Evolutionary conservation across 2,113 vertebrate genomes (phyloP), one percentile per base, ranked within the genome.

Genomic region (Myrmecophaga tridactyla): DNA sequence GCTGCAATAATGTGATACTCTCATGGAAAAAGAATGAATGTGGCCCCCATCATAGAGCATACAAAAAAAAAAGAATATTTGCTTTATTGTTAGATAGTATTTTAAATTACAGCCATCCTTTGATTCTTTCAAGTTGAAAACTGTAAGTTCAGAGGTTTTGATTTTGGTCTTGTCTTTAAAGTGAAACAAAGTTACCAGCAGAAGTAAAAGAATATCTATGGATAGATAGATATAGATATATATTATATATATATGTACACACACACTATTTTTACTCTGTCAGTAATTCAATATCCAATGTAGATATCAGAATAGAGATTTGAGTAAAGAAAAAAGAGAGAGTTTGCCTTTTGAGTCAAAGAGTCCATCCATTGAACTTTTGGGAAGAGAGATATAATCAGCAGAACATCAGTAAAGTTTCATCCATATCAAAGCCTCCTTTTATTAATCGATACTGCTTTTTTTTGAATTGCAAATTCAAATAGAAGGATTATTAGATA

Each of bases 331-430:
- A 25, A 34, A 76, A 69, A 93, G 36, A 67, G 34, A 46, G 27
- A 5, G 2, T 48, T 90, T 94, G 34, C 8, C 53, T 81, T 94
- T 31, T 86, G 53, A 83, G 72, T 94, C 29, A 14, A 27, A 58
- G 27, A 80, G 25, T 23, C 65, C 34, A 82, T 67, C 43, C 10
- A 43, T 23, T 84, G 39, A 63, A 36, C 13, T 25, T 81, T 94
- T 70, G 27, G 51, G 39, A 87, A 87, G 46, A 94, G 8, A 89
- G 34, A 76, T 3, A 43, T 6, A 69, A 85, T 84, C 39, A 83
- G 27, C 17, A 76, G 21, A 60, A 14, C n/a, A 93, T 10, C 58
- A 83, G 95, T 81, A 90, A 82, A 92, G 94, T 46, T 60, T 82
- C 51, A 89, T 7, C 86, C 29, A 83, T 92, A 69, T 70, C 67